Base-by-base conservation (phyloP, 2,797 vertebrate genomes). In the Siniperca undulata region DNA sequence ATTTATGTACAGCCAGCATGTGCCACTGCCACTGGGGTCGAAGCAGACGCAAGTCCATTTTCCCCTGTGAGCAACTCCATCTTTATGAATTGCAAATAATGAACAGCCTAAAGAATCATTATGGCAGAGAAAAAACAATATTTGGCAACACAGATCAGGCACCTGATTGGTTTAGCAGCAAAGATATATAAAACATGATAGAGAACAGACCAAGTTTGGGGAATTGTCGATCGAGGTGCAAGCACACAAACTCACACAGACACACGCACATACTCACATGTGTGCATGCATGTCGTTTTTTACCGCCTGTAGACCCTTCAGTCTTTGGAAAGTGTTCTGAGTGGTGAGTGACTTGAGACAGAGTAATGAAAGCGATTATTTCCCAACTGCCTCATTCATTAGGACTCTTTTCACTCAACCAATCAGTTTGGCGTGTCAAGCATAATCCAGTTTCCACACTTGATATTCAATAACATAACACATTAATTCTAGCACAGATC, bases 121-220 rank as follows among this genome's bases (percentile, higher is more conserved):
- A 89, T 52, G 70, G 86, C 34, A 44, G 80, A 86, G 89, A 81
- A 89, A 89, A 89, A 92, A 89, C 89, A 93, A 93, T 92, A 92
- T 92, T 91, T 93, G 86, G 87, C 89, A 92, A 91, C 81, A 77
- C 34, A 22, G 83, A 88, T 73, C 24, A 64, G 70, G 77, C 70
- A 59, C 70, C 84, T 94, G 89, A 96, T 93, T 86, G 87, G 86
- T 95, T 94, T 94, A 92, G 82, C 95, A 95, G 95, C 67, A 85
- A 79, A 85, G 87, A 85, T 78, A 65, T 81, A 93, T 93, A 93
- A 86, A 92, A 83, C 60, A 74, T 89, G 88, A 93, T 89, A 53
- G 83, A 91, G 86, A 89, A 86, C 90, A 91, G 86, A 89, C 82
- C 61, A 19, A 46, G 79, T 88, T 89, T 83, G 55, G 91, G 88